phyloP scores from a whole-genome alignment of 2,797 vertebrate species.

The Sparidentex hasta region DNA sequence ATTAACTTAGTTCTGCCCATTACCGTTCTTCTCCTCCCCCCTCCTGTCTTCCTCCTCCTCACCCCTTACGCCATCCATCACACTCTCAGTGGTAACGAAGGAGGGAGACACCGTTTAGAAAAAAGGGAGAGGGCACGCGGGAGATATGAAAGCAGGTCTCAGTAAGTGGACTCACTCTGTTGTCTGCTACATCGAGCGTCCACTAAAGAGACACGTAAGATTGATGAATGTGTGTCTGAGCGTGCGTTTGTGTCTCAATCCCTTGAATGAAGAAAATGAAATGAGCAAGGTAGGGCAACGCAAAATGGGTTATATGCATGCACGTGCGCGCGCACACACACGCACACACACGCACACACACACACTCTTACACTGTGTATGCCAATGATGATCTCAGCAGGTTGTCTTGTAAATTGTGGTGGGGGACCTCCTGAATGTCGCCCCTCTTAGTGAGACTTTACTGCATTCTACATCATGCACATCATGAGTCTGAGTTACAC shows the following conservation, averaged over 20 bases:
- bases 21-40: conserved; percentile 63
- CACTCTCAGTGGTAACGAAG: conserved; percentile 26
- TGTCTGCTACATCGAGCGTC: not conserved
- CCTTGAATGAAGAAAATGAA: conserved; percentile 33
- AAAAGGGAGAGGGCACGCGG: not conserved
- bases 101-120: conserved; percentile 15
- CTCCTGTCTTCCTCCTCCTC: conserved; percentile 56
- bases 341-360: not conserved
- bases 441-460: not conserved
- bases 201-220: not conserved
- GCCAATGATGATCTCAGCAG: conserved; percentile 24
- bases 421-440: not conserved
- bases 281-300: conserved; percentile 24
- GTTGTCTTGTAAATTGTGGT: conserved; percentile 7
- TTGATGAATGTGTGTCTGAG: conserved; percentile 3
- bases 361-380: not conserved
- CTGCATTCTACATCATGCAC: not conserved
- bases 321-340: not conserved
- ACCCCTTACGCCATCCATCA: conserved; percentile 68
- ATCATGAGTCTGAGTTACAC: not conserved
- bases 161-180: conserved; percentile 22
- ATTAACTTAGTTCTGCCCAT: conserved; percentile 83
- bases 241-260: not conserved
- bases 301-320: not conserved
- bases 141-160: conserved; percentile 10